A percentile compares a stretch with the other conserved stretches of the same genome.
phyloP scores from a whole-genome alignment of 2,888 invertebrate species.

The Achlya flavicornis region DNA sequence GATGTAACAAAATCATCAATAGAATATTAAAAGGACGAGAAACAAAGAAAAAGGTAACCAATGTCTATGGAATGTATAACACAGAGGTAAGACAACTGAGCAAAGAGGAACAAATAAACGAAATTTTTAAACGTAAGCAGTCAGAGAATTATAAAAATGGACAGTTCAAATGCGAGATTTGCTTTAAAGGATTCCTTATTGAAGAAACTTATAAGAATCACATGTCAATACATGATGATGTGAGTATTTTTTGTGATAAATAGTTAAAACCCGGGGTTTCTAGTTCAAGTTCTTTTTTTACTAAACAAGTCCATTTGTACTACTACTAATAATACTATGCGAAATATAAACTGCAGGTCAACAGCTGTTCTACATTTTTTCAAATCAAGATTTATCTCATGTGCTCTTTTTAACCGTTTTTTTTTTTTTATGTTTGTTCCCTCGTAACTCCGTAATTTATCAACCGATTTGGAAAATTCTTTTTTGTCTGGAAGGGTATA shows the following conservation, averaged over 20 bases:
- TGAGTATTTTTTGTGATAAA: constrained; percentile 6
- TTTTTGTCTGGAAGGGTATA: too few species aligned
- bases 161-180: constrained; percentile 12
- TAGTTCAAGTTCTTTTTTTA: too few species aligned
- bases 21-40: neutral
- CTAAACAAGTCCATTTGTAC: too few species aligned
- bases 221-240: constrained; percentile 14
- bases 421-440: too few species aligned
- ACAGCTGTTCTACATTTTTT: too few species aligned
- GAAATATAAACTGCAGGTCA: too few species aligned
- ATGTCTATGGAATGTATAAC: constrained; percentile 1
- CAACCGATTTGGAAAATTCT: too few species aligned
- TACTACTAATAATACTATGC: too few species aligned
- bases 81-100: neutral
- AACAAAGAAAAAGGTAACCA: neutral
- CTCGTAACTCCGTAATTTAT: too few species aligned
- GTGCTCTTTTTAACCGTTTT: too few species aligned
- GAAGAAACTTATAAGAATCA: constrained; percentile 6
- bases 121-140: constrained; percentile 11
- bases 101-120: constrained; percentile 9
- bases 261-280: too few species aligned
- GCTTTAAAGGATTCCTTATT: constrained; percentile 13
- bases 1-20: neutral
- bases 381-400: too few species aligned
- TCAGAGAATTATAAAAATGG: constrained; percentile 12